phyloP scores from a whole-genome alignment of 1,140 invertebrate genomes.

The Doryteuthis pealeii region DNA sequence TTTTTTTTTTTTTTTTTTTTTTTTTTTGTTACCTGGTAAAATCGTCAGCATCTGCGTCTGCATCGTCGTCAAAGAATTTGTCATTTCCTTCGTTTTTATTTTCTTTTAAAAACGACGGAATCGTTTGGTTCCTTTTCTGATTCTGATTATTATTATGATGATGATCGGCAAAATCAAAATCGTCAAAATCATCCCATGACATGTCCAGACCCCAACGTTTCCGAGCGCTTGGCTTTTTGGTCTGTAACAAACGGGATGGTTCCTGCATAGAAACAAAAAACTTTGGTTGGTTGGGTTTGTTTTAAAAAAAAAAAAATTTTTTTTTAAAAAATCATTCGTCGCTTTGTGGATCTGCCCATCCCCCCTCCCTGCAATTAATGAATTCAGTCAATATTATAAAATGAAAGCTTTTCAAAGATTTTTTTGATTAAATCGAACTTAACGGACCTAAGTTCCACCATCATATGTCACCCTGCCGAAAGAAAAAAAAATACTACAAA shows the following conservation, averaged over 20 bases:
- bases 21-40: not conserved
- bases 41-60: not conserved
- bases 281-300: too few species aligned
- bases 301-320: slow-evolving; percentile 28
- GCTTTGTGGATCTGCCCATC: slow-evolving; percentile 16
- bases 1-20: too few species aligned
- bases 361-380: slow-evolving; percentile 10
- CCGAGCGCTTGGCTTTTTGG: slow-evolving; percentile 26
- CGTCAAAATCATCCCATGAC: slow-evolving; percentile 54
- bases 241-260: slow-evolving; percentile 8
- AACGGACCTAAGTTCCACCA: too few species aligned
- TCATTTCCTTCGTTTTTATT: not conserved
- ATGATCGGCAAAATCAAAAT: slow-evolving; percentile 39
- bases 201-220: slow-evolving; percentile 44
- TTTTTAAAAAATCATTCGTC: slow-evolving; percentile 14
- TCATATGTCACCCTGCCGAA: too few species aligned
- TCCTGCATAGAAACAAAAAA: slow-evolving; percentile 37
- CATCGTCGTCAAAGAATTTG: not conserved
- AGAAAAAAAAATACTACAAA: too few species aligned
- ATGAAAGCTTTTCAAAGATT: too few species aligned
- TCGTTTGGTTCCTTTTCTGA: slow-evolving; percentile 35
- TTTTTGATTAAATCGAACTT: too few species aligned
- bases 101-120: slow-evolving; percentile 19
- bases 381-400: too few species aligned
- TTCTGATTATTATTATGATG: too few species aligned